Evolutionary conservation across 2,888 invertebrate genomes (phyloP).

Genomic region (Drosophila picticornis): DNA sequence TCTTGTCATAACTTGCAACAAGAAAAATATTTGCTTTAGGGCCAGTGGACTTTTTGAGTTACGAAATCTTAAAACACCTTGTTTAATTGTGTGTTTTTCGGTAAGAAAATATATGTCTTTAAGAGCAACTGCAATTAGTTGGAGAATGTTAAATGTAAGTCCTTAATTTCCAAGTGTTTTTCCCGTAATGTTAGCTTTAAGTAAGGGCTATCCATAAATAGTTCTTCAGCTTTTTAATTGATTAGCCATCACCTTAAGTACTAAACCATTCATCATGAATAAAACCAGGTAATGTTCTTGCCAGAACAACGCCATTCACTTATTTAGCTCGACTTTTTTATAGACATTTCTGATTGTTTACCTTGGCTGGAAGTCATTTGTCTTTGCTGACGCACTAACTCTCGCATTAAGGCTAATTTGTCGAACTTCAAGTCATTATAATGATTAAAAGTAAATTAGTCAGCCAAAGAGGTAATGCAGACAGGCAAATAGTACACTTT

Average conservation of each 20-base stretch:
- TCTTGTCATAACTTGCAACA: constrained; percentile 63
- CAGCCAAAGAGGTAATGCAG: constrained; percentile 54
- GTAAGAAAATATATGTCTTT: neutral
- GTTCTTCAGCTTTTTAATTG: constrained; percentile 18
- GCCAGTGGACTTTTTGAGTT: constrained; percentile 12
- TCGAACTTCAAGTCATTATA: constrained; percentile 77
- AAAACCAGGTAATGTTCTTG: constrained; percentile 12
- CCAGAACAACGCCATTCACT: constrained; percentile 14
- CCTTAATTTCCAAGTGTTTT: neutral
- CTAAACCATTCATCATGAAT: constrained; percentile 33
- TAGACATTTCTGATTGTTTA: constrained; percentile 49
- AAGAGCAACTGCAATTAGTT: neutral
- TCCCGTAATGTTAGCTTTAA: neutral
- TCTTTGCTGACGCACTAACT: constrained; percentile 51
- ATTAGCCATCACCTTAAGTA: constrained; percentile 32
- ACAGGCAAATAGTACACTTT: constrained; percentile 46
- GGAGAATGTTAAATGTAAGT: neutral
- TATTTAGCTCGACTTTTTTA: constrained; percentile 12
- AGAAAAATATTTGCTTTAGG: constrained; percentile 33
- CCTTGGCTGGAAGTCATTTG: constrained; percentile 51
- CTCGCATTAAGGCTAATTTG: constrained; percentile 71
- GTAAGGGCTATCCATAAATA: neutral
- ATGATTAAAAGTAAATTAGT: constrained; percentile 81
- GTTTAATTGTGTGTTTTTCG: constrained; percentile 34
- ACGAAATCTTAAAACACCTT: constrained; percentile 30